A percentile compares a stretch with the other conserved stretches of the same genome.
phyloP scores from a whole-genome alignment of 2,113 vertebrate species.

The Capreolus pygargus region DNA sequence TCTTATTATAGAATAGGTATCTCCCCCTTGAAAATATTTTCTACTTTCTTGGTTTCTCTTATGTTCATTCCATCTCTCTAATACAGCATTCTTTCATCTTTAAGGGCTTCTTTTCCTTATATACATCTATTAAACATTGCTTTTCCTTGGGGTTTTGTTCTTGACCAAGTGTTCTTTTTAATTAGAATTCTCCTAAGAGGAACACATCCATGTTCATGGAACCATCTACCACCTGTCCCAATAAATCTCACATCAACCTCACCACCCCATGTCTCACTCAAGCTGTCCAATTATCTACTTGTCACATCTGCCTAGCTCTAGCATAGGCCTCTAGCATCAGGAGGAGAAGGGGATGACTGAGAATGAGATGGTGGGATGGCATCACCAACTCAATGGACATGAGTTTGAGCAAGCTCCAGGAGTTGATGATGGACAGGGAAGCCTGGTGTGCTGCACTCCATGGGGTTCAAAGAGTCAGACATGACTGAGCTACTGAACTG shows the following conservation, averaged over 20 bases:
- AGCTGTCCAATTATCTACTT: background rate
- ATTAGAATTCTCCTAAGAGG: background rate
- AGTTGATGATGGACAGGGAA: background rate
- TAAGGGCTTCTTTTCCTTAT: background rate
- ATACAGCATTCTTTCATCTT: background rate
- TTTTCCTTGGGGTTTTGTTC: background rate
- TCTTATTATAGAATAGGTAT: background rate
- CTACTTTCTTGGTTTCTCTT: background rate
- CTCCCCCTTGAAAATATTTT: background rate
- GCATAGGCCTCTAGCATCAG: background rate
- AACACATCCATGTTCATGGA: background rate
- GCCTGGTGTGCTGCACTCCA: background rate
- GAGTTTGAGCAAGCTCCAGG: background rate
- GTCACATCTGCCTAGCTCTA: background rate
- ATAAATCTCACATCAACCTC: background rate
- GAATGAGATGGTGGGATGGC: background rate
- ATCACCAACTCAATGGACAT: background rate
- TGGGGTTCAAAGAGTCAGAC: background rate
- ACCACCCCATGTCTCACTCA: background rate
- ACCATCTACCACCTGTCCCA: background rate
- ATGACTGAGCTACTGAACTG: background rate
- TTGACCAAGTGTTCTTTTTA: background rate
- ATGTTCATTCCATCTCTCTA: background rate
- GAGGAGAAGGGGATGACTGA: background rate
- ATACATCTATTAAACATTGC: background rate